A percentile compares a stretch with the other conserved stretches of the same genome.
phyloP scores from a whole-genome alignment of 1,140 invertebrate species.

The Drosophila arizonae region DNA sequence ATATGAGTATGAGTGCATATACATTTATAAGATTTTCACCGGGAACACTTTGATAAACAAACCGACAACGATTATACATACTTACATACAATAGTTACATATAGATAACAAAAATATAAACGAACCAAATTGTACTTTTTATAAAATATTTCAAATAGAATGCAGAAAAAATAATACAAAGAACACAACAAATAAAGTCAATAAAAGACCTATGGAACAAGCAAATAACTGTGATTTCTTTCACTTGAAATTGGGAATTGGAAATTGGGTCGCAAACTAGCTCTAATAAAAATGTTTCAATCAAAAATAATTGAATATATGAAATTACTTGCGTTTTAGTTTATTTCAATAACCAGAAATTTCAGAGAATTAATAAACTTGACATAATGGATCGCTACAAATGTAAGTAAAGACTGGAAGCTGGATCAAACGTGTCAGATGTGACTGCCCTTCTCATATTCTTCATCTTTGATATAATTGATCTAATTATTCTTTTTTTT shows the following conservation, averaged over 20 bases:
- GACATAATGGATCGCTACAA: too few species aligned
- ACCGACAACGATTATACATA: slow-evolving; percentile 22
- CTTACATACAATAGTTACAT: slow-evolving; percentile 56
- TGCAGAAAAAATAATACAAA: not conserved
- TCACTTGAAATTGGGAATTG: not conserved
- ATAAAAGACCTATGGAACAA: slow-evolving; percentile 41
- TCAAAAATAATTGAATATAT: too few species aligned
- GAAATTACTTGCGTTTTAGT: too few species aligned
- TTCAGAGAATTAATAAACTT: too few species aligned
- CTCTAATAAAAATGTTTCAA: not conserved
- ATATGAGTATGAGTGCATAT: slow-evolving; percentile 25
- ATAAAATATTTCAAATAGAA: slow-evolving; percentile 77
- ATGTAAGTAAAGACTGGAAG: too few species aligned
- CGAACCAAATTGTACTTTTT: slow-evolving; percentile 75
- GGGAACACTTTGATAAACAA: slow-evolving; percentile 65
- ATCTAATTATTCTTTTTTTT: too few species aligned
- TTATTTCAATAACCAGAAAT: too few species aligned
- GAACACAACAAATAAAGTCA: slow-evolving; percentile 43
- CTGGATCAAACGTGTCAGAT: too few species aligned
- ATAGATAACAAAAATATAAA: slow-evolving; percentile 70
- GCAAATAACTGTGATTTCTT: not conserved
- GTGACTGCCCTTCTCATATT: too few species aligned
- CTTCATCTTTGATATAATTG: too few species aligned
- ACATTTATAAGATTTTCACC: slow-evolving; percentile 43
- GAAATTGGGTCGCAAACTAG: too few species aligned